A percentile compares a stretch with the other conserved stretches of the same genome.
Conservation (phyloP, 2,797 vertebrate genomes). For the Brachyrhaphis roseni region DNA sequence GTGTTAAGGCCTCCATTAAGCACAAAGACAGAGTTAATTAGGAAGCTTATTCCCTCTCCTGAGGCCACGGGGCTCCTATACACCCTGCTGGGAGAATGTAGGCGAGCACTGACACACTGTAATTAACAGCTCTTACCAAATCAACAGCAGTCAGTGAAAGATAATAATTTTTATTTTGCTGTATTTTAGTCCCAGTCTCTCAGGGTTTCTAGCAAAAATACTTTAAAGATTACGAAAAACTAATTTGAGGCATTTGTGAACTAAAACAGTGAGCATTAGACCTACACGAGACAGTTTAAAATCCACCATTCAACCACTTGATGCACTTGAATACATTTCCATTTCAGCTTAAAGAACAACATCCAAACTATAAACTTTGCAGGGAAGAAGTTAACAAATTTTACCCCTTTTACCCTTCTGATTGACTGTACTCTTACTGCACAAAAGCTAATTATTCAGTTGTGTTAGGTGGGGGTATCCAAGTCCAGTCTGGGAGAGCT, state of each 20-base stretch:
- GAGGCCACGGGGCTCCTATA: constrained; percentile 61
- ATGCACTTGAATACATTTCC: too few relatives aligned
- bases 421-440: neutral
- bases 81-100: constrained; percentile 66
- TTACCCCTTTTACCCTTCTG: neutral
- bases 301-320: too few relatives aligned
- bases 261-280: too few relatives aligned
- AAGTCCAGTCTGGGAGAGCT: neutral
- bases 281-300: too few relatives aligned
- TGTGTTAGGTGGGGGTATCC: neutral
- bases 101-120: constrained; percentile 65
- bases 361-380: too few relatives aligned
- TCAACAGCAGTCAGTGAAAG: constrained; percentile 54
- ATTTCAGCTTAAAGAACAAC: too few relatives aligned
- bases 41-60: constrained; percentile 80
- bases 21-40: constrained; percentile 84
- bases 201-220: constrained; percentile 32
- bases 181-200: constrained; percentile 49
- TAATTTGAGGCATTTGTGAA: too few relatives aligned
- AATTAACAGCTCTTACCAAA: constrained; percentile 75
- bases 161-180: constrained; percentile 60
- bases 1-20: constrained; percentile 75
- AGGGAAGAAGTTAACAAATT: too few relatives aligned
- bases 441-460: neutral
- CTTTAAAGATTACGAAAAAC: neutral